A percentile compares a stretch with the other conserved stretches of the same genome.
phyloP scores from a whole-genome alignment of 1,140 invertebrate genomes.

The Mercenaria mercenaria region DNA sequence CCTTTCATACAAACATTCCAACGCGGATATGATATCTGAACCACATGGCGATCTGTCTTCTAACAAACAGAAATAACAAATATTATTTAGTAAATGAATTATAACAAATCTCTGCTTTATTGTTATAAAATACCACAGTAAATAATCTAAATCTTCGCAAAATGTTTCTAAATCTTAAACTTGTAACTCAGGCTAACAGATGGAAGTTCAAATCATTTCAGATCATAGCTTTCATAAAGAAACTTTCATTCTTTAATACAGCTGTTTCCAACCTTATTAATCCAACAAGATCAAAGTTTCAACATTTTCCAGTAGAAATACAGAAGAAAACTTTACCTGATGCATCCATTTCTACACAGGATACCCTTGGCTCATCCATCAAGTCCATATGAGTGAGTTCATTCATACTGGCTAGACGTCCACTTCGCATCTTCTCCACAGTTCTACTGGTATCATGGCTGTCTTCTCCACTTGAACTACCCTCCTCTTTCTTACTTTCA shows the following conservation, averaged over 20 bases:
- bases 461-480: not conserved
- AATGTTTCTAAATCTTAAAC: too few species aligned
- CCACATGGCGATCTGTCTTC: not conserved
- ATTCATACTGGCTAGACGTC: not conserved
- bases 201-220: too few species aligned
- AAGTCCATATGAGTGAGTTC: not conserved
- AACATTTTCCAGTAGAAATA: too few species aligned
- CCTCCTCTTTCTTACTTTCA: not conserved
- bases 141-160: too few species aligned
- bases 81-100: not conserved
- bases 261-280: too few species aligned
- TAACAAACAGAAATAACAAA: not conserved
- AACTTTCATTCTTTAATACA: too few species aligned
- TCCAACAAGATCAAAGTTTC: too few species aligned
- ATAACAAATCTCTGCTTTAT: too few species aligned
- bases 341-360: not conserved
- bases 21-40: slow-evolving; percentile 33
- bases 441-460: not conserved
- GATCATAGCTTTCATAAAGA: too few species aligned
- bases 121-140: too few species aligned
- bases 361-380: not conserved
- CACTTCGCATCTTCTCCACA: slow-evolving; percentile 55
- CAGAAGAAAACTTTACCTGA: not conserved
- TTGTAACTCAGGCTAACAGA: too few species aligned
- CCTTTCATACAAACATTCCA: slow-evolving; percentile 70